These are phyloP conservation scores for Sebastes kiyomatsui DNA, from an alignment of 2,797 vertebrate species.

Conservation along the genomic window DNA sequence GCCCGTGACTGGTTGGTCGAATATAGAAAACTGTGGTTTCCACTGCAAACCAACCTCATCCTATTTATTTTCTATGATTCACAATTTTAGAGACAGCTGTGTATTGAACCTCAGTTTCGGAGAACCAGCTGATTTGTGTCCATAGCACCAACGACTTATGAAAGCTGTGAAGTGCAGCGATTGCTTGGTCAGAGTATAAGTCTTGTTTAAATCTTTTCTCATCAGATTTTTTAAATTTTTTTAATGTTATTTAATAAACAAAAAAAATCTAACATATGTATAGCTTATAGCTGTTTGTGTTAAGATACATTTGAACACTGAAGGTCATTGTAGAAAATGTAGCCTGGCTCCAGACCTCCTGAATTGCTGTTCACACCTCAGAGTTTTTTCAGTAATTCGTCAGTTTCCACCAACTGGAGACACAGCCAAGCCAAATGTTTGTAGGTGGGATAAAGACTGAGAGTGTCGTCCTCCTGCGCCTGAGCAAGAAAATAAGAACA, in stretches of 20 bases:
- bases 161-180: neutral
- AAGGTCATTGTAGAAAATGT: neutral
- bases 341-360: neutral
- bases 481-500: neutral
- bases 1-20: conserved; percentile 2
- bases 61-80: neutral
- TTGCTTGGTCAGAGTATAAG: neutral
- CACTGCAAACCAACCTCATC: neutral
- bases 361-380: neutral
- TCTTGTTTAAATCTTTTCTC: neutral
- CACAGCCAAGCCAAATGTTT: neutral
- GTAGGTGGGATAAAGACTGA: neutral
- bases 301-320: neutral
- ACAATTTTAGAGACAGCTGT: neutral
- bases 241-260: neutral
- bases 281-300: neutral
- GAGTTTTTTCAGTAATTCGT: neutral
- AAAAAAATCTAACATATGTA: neutral
- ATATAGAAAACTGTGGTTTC: conserved; percentile 30
- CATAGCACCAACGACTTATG: neutral
- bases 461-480: neutral
- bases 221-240: neutral
- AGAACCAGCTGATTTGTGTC: neutral
- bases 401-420: neutral
- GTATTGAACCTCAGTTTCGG: neutral